A percentile compares a stretch with the other conserved stretches of the same genome.
These are phyloP conservation scores for Idaea dimidiata DNA, from an alignment of 2,888 invertebrate species.

Conservation along the genomic window DNA sequence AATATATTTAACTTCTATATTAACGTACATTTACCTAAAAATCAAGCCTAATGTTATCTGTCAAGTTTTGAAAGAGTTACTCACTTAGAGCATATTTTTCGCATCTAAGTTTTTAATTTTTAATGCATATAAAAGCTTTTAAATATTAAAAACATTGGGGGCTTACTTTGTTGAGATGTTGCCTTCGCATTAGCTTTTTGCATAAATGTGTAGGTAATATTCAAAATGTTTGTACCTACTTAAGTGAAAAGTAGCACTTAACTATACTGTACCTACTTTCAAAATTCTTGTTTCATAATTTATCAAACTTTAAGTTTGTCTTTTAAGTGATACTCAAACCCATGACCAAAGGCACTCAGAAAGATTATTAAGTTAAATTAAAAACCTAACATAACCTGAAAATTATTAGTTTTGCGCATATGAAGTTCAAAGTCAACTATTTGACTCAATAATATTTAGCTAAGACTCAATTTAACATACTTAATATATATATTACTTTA, in stretches of 20 bases:
- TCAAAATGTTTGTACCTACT: background rate
- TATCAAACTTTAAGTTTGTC: background rate
- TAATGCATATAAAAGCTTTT: slow-evolving; percentile 10
- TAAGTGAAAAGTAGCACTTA: background rate
- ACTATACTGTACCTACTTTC: background rate
- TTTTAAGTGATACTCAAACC: no score
- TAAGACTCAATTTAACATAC: no score
- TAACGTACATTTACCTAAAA: background rate
- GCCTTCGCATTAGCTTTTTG: background rate
- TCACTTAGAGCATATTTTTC: slow-evolving; percentile 9
- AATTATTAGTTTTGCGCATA: no score
- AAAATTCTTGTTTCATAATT: background rate
- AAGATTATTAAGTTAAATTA: no score
- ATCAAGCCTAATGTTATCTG: background rate
- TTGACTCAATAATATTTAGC: no score
- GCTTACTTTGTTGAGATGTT: slow-evolving; percentile 3
- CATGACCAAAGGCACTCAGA: no score
- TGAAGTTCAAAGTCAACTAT: no score
- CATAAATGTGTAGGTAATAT: background rate
- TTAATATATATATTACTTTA: no score
- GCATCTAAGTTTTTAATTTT: slow-evolving; percentile 8
- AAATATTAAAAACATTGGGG: slow-evolving; percentile 1
- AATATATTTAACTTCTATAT: background rate
- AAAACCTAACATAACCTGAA: no score
- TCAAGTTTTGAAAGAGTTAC: background rate